Conservation (phyloP, 2,888 invertebrate genomes). For the Eupithecia abbreviata region DNA sequence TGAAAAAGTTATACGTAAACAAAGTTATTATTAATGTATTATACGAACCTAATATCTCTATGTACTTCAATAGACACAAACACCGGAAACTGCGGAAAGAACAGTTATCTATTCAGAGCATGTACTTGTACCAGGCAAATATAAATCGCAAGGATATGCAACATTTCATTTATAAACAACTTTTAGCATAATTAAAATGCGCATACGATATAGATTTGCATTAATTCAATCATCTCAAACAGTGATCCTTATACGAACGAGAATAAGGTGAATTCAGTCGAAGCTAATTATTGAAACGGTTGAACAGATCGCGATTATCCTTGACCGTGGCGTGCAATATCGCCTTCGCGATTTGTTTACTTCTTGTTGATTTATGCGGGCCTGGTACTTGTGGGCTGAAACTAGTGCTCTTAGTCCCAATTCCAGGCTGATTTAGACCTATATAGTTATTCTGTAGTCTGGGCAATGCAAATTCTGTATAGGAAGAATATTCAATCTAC, state of each 20-base stretch:
- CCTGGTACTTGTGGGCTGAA: constrained; percentile 55
- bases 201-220: constrained; percentile 23
- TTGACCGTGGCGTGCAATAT: constrained; percentile 58
- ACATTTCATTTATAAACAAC: constrained; percentile 18
- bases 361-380: constrained; percentile 52
- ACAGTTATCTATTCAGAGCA: constrained; percentile 21
- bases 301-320: constrained; percentile 45
- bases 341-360: constrained; percentile 54
- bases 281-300: constrained; percentile 13
- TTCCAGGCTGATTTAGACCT: constrained; percentile 4
- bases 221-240: constrained; percentile 1
- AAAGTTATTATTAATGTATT: background rate
- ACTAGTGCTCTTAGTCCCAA: constrained; percentile 44
- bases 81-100: constrained; percentile 37
- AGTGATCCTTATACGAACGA: constrained; percentile 23
- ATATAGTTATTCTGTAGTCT: background rate
- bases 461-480: background rate
- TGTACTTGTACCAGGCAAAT: constrained; percentile 42
- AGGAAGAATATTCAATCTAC: background rate
- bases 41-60: background rate
- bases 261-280: constrained; percentile 30
- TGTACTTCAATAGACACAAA: constrained; percentile 12
- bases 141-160: constrained; percentile 50
- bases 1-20: background rate
- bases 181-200: constrained; percentile 26